These are phyloP conservation scores for Stegana nigrithorax DNA, from an alignment of 2,888 invertebrate species.

Conservation along the genomic window DNA sequence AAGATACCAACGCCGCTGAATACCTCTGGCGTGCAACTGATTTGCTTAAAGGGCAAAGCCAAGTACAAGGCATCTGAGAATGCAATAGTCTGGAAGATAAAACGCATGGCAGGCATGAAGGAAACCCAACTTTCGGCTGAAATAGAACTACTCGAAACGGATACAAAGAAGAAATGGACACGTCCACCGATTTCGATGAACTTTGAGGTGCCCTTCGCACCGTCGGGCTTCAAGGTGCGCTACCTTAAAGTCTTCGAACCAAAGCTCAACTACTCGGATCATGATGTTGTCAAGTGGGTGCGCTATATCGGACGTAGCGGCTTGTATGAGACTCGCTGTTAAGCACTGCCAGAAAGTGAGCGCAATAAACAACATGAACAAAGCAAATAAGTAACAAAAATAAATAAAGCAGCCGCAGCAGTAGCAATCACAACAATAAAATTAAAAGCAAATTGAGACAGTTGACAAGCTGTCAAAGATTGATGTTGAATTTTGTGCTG, in stretches of 20 bases:
- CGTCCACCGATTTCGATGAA: slow-evolving; percentile 99
- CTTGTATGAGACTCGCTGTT: slow-evolving; percentile 98
- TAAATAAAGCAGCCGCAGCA: slow-evolving; percentile 15
- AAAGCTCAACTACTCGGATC: slow-evolving; percentile 99
- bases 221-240: slow-evolving; percentile 99
- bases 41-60: slow-evolving; percentile 98
- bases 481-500: slow-evolving; percentile 31
- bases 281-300: slow-evolving; percentile 99
- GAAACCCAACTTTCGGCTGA: slow-evolving; percentile 99
- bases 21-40: slow-evolving; percentile 98
- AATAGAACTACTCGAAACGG: slow-evolving; percentile 97
- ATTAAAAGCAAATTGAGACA: slow-evolving; percentile 19
- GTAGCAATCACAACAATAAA: not conserved
- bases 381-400: too few relatives aligned
- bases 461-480: not conserved
- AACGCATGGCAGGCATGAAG: slow-evolving; percentile 97
- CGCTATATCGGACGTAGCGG: slow-evolving; percentile 99
- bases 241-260: slow-evolving; percentile 99
- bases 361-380: too few relatives aligned
- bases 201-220: slow-evolving; percentile 99
- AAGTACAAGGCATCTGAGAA: slow-evolving; percentile 99
- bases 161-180: slow-evolving; percentile 99
- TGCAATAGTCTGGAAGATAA: slow-evolving; percentile 97
- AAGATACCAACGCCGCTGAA: slow-evolving; percentile 99
- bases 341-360: slow-evolving; percentile 55